Evolutionary conservation across 2,113 vertebrate species (phyloP).

Genomic region (Dicrurus megarhynchus): DNA sequence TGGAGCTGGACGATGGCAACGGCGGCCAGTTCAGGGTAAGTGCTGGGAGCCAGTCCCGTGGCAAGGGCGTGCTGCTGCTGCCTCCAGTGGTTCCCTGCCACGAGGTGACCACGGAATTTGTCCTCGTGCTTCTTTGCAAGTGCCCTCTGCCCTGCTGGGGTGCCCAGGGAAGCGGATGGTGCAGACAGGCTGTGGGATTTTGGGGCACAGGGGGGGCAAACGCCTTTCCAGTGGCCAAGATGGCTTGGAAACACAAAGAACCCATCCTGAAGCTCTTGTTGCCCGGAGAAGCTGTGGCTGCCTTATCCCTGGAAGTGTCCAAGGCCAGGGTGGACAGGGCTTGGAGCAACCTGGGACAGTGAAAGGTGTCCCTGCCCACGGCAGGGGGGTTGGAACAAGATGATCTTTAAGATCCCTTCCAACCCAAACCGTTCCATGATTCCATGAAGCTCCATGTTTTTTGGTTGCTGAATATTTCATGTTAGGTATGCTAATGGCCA

Average conservation of each 20-base stretch:
- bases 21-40: conserved; percentile 95
- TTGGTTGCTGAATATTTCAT: background rate
- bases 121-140: background rate
- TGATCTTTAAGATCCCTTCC: background rate
- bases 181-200: background rate
- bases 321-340: rapidly evolving
- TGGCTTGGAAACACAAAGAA: background rate
- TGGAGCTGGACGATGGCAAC: conserved; percentile 94
- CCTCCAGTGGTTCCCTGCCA: background rate
- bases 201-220: background rate
- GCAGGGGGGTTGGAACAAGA: background rate
- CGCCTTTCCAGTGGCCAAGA: background rate
- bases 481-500: background rate
- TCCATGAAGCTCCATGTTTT: background rate
- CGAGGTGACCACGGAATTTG: rapidly evolving
- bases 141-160: background rate
- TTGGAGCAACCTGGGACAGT: rapidly evolving
- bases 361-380: background rate
- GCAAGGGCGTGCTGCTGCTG: background rate
- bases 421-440: background rate
- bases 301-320: background rate
- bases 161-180: background rate
- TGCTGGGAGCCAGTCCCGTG: rapidly evolving
- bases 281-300: background rate
- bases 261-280: background rate